phyloP scores from a whole-genome alignment of 2,888 invertebrate genomes.

The Tiliacea aurago region DNA sequence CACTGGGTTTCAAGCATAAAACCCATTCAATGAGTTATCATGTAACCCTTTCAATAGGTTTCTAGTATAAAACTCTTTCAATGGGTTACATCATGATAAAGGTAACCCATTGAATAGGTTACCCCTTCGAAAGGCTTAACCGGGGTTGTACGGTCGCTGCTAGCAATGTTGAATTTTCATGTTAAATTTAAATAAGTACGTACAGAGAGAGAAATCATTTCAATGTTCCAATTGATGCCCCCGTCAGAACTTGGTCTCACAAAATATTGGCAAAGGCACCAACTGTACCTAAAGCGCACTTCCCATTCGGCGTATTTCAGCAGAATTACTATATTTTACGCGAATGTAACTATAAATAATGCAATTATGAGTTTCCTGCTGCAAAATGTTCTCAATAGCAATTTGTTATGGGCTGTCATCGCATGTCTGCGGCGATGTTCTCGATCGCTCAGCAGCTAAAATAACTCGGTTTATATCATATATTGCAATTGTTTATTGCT shows the following conservation, averaged over 20 bases:
- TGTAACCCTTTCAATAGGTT: too few species aligned
- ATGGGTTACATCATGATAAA: too few species aligned
- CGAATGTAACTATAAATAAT: constrained; percentile 42
- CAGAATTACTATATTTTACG: constrained; percentile 26
- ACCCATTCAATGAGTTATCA: too few species aligned
- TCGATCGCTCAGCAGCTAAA: constrained; percentile 62
- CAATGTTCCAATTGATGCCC: neutral
- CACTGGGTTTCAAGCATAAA: too few species aligned
- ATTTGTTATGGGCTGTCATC: constrained; percentile 56
- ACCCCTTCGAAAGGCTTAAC: too few species aligned
- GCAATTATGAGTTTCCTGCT: constrained; percentile 49
- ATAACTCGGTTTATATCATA: constrained; percentile 76
- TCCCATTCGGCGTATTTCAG: constrained; percentile 23
- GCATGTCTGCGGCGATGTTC: constrained; percentile 36
- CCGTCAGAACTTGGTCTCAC: neutral
- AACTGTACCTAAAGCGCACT: constrained; percentile 17
- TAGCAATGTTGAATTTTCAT: neutral
- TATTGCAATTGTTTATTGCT: constrained; percentile 73
- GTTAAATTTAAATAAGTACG: too few species aligned
- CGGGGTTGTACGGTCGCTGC: too few species aligned
- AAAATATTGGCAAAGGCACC: constrained; percentile 33
- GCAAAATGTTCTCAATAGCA: constrained; percentile 32
- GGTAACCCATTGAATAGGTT: too few species aligned
- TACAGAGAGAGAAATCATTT: neutral
- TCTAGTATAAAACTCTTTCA: too few species aligned